These are phyloP conservation scores for Trachurus trachurus DNA, from an alignment of 2,797 vertebrate genomes.

Conservation along the genomic window DNA sequence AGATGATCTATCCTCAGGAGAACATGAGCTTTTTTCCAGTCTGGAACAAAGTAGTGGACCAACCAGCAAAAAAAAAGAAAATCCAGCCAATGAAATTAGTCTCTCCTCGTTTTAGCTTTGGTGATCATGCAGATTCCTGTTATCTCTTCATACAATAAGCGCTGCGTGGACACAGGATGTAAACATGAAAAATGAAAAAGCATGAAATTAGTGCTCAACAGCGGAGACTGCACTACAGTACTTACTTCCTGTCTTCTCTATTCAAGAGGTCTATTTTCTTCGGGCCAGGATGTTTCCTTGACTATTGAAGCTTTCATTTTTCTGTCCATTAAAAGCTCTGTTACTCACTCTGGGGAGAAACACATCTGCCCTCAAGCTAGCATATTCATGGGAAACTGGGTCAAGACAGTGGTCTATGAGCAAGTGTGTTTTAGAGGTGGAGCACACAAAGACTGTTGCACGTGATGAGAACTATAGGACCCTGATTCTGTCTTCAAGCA, in stretches of 20 bases:
- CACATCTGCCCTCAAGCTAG: slow-evolving; percentile 63
- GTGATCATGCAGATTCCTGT: neutral
- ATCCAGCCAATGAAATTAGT: neutral
- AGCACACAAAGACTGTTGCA: slow-evolving; percentile 5
- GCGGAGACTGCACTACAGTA: slow-evolving; percentile 1
- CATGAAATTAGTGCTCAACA: neutral
- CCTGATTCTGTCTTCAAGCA: neutral
- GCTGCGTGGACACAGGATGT: neutral
- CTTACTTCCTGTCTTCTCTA: slow-evolving; percentile 31
- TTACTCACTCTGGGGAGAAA: slow-evolving; percentile 62
- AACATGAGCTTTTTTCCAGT: neutral
- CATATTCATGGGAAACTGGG: slow-evolving; percentile 66
- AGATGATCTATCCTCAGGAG: neutral
- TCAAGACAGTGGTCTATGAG: slow-evolving; percentile 49
- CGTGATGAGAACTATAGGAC: neutral
- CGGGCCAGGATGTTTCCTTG: slow-evolving; percentile 56
- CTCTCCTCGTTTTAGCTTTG: neutral
- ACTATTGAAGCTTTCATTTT: slow-evolving; percentile 52
- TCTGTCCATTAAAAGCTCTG: slow-evolving; percentile 66
- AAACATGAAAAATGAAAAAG: slow-evolving; percentile 8
- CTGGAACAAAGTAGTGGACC: neutral
- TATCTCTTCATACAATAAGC: neutral
- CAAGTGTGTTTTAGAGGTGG: slow-evolving; percentile 16
- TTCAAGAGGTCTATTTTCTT: slow-evolving; percentile 39
- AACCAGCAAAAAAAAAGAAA: neutral